Evolutionary conservation across 1,140 invertebrate genomes (phyloP).

Genomic region (Procambarus virginalis): DNA sequence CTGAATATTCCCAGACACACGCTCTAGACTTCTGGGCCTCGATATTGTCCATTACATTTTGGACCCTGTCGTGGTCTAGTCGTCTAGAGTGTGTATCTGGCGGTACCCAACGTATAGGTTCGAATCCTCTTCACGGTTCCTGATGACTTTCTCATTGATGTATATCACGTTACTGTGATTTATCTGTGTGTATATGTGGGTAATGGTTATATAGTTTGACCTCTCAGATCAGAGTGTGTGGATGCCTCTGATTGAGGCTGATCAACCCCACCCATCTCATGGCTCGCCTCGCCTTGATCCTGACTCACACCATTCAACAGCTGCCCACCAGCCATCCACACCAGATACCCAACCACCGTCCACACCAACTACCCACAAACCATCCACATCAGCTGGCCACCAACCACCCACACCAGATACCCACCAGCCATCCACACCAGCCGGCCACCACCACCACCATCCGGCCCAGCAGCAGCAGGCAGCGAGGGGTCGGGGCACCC

Average conservation of each 20-base stretch:
- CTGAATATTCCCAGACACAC: too few species aligned
- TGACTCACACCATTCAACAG: not conserved
- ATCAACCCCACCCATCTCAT: not conserved
- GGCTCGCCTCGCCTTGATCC: not conserved
- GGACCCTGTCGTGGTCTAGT: too few species aligned
- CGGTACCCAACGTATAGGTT: too few species aligned
- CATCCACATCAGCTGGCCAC: not conserved
- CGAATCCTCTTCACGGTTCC: too few species aligned
- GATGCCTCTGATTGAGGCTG: slow-evolving; percentile 18
- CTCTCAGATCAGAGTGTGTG: slow-evolving; percentile 15
- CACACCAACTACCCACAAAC: not conserved
- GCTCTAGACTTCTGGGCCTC: too few species aligned
- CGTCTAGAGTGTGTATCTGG: too few species aligned
- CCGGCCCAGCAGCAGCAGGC: not conserved
- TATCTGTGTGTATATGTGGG: too few species aligned
- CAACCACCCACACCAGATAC: too few species aligned
- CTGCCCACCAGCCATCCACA: not conserved
- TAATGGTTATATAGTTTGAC: not conserved
- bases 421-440: not conserved
- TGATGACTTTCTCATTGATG: too few species aligned
- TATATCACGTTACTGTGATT: too few species aligned
- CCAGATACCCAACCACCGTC: not conserved
- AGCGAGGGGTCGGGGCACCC: not conserved
- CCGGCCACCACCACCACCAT: not conserved
- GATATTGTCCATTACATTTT: too few species aligned